These are phyloP conservation scores for Thelaira solivaga DNA, from an alignment of 2,888 invertebrate species.

Conservation along the genomic window DNA sequence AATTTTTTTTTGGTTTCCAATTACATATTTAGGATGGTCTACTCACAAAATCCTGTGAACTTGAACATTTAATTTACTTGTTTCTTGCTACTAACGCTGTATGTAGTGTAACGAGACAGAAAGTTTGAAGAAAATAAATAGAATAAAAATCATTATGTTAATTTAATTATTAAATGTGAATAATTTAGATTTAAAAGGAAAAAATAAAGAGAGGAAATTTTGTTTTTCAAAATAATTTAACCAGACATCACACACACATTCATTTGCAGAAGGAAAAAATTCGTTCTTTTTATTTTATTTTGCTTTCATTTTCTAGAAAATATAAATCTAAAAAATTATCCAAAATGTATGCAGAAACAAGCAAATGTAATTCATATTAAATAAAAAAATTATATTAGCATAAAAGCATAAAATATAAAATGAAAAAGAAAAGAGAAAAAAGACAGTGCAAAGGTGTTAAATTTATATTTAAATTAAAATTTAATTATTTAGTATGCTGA, in stretches of 20 bases:
- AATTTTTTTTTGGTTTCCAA: too few relatives aligned
- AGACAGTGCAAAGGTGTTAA: slow-evolving; percentile 21
- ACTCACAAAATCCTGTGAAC: too few relatives aligned
- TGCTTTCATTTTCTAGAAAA: not conserved
- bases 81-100: not conserved
- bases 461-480: slow-evolving; percentile 27
- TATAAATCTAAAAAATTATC: not conserved
- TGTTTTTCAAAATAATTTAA: not conserved
- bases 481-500: slow-evolving; percentile 17
- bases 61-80: not conserved
- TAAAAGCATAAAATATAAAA: not conserved
- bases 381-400: slow-evolving; percentile 8
- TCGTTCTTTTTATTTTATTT: not conserved
- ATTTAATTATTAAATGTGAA: slow-evolving; percentile 56
- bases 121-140: not conserved
- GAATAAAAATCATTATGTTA: slow-evolving; percentile 48
- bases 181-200: slow-evolving; percentile 41
- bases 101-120: not conserved
- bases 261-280: not conserved
- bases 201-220: too few relatives aligned
- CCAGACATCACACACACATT: not conserved
- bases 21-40: too few relatives aligned
- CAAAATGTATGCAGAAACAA: not conserved
- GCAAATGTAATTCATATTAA: not conserved
- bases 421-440: not conserved